Evolutionary conservation across 2,888 invertebrate species (phyloP).

Genomic region (Metacarcinus magister): DNA sequence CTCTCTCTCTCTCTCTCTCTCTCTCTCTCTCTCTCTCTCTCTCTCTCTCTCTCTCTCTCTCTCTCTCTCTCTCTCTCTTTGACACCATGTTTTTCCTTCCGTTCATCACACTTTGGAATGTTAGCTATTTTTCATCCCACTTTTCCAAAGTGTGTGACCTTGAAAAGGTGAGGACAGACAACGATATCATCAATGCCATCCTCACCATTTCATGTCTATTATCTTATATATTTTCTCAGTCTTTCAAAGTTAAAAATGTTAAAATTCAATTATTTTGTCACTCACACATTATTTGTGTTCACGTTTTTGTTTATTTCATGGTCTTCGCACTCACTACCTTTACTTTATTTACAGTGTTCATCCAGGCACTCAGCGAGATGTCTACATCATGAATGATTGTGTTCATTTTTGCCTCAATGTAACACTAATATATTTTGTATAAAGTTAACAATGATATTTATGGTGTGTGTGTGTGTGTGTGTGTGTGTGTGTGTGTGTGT

Average conservation of each 20-base stretch:
- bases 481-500: background rate
- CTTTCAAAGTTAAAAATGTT: background rate
- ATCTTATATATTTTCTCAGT: background rate
- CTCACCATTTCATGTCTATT: background rate
- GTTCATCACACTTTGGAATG: background rate
- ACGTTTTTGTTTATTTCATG: background rate
- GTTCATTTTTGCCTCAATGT: background rate
- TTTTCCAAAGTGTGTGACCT: background rate
- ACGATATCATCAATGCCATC: background rate
- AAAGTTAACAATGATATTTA: background rate
- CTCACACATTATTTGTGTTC: background rate
- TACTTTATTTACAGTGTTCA: background rate
- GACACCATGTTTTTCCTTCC: background rate
- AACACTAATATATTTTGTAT: background rate
- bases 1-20: background rate
- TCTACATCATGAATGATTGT: background rate
- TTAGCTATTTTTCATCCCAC: background rate
- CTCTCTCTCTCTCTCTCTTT: slow-evolving; percentile 23
- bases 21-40: slow-evolving; percentile 43
- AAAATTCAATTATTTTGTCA: background rate
- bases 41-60: slow-evolving; percentile 54
- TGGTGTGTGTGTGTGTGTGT: background rate
- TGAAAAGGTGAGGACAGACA: background rate
- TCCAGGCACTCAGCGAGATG: background rate
- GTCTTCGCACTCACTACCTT: background rate